Conservation (phyloP, 2,113 vertebrate genomes). For the Spheniscus mendiculus region DNA sequence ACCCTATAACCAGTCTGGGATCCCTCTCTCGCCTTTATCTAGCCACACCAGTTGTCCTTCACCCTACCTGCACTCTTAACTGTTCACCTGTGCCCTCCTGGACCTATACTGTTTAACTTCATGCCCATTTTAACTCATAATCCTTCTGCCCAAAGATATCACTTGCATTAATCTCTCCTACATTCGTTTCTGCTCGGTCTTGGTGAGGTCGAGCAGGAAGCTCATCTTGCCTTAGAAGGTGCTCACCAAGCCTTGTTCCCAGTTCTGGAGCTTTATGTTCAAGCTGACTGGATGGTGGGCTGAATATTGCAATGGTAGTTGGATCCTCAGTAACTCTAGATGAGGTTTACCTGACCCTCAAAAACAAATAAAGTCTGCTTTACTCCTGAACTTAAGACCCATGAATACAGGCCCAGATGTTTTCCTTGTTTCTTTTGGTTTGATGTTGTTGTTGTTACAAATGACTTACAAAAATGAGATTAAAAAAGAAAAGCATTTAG, state of each 20-base stretch:
- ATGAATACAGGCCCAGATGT: neutral
- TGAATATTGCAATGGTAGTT: neutral
- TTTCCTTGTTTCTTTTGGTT: neutral
- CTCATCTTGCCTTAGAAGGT: neutral
- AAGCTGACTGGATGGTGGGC: neutral
- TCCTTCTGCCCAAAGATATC: neutral
- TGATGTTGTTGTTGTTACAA: neutral
- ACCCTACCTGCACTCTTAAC: neutral
- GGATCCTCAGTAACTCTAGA: neutral
- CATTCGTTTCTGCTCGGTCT: fast-evolving
- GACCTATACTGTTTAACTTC: neutral
- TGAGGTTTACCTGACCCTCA: neutral
- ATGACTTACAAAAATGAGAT: neutral
- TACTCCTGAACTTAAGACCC: neutral
- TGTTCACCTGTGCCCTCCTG: neutral
- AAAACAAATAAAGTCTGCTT: neutral
- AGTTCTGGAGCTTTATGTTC: neutral
- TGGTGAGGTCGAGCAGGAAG: neutral
- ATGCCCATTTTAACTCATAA: neutral
- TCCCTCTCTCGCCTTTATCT: neutral
- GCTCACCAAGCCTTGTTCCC: neutral
- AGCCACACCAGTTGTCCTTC: neutral
- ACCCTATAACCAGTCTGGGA: neutral
- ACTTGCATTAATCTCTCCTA: neutral
- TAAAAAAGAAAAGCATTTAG: neutral